These are phyloP conservation scores for Lucilia cuprina DNA, from an alignment of 1,140 invertebrate species.

Conservation along the genomic window DNA sequence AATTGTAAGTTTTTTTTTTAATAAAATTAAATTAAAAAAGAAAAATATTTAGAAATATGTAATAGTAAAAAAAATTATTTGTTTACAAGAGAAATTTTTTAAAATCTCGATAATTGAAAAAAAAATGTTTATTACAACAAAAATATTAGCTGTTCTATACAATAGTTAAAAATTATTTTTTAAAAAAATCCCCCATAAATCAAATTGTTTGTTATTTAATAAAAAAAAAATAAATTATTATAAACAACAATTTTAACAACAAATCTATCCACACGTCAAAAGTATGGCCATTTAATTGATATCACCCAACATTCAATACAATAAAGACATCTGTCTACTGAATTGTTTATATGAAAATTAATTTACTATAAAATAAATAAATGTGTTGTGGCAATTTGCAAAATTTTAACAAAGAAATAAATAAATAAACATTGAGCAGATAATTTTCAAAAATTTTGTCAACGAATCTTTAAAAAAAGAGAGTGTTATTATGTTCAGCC, in stretches of 20 bases:
- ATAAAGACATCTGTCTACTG: neutral
- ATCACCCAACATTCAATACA: neutral
- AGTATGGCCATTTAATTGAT: neutral
- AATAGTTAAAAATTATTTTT: neutral
- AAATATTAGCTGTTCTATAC: too few species aligned
- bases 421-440: too few species aligned
- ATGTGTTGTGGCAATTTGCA: neutral
- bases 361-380: neutral
- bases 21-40: neutral
- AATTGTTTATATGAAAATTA: neutral
- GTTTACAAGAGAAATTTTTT: neutral
- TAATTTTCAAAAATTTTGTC: too few species aligned
- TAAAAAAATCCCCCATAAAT: neutral
- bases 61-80: neutral
- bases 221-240: neutral
- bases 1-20: constrained; percentile 22
- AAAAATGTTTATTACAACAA: neutral
- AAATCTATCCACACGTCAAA: neutral
- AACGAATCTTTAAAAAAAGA: too few species aligned
- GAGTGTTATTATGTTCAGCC: too few species aligned
- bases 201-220: neutral
- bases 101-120: neutral
- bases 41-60: neutral
- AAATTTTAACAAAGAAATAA: too few species aligned
- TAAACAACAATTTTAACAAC: neutral